Percentiles rank a stretch among this genome's conserved stretches.
Conservation (phyloP, 1,140 invertebrate genomes). For the Calliphora vicina region DNA sequence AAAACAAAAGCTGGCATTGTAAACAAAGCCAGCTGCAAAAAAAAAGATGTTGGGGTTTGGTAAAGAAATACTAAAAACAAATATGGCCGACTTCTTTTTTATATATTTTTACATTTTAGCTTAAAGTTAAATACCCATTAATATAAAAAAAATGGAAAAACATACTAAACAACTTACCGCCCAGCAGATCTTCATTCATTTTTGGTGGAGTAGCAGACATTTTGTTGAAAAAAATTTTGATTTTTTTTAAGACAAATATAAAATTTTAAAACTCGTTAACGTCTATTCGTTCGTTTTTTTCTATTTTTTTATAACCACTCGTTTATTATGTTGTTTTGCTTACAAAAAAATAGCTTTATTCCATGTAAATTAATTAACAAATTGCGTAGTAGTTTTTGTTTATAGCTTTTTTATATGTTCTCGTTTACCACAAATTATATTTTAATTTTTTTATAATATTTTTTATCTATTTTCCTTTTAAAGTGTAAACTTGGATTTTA, state of each 20-base stretch:
- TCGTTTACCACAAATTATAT: neutral
- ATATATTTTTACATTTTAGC: neutral
- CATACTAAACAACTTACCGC: constrained; percentile 37
- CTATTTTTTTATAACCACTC: neutral
- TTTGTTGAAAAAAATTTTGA: constrained; percentile 24
- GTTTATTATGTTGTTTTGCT: neutral
- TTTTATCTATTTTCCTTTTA: neutral
- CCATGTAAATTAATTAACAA: neutral
- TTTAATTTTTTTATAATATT: neutral
- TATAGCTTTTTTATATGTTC: neutral
- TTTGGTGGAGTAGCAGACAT: constrained; percentile 42
- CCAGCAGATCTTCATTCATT: constrained; percentile 42
- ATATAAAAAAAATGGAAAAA: neutral
- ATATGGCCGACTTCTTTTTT: constrained; percentile 12
- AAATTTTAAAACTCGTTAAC: neutral
- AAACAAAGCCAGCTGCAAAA: neutral
- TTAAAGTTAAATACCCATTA: neutral
- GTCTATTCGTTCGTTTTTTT: neutral
- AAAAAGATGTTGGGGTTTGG: neutral
- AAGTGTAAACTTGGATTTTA: neutral
- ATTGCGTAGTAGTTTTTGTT: neutral
- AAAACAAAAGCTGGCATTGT: neutral
- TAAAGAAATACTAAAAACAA: constrained; percentile 17
- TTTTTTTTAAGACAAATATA: neutral
- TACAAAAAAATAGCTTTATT: no score